Base-by-base conservation (phyloP, 2,797 vertebrate genomes). In the Manis crassicaudata region DNA sequence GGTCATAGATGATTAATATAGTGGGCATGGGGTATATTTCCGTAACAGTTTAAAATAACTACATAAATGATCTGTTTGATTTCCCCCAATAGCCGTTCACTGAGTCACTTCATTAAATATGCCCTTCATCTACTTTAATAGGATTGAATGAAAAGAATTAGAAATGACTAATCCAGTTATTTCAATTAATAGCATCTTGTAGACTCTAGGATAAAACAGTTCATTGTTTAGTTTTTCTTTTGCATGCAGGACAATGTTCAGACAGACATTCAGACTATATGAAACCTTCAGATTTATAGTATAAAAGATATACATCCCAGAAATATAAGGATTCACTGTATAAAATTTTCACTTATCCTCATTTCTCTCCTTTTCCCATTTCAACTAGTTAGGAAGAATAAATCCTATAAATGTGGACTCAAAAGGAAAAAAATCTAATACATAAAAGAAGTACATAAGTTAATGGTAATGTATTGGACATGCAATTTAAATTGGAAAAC, bases 401-500 rank as follows among this genome's bases (percentile, higher is more conserved):
- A 97, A 94, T 97, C 56, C 76, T 85, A 89, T 97, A 97, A 98
- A 93, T 56, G 72, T 21, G 32, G 82, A 89, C 1, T 5, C 95
- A 46, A 92, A 96, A 92, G 73, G 96, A 70, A 95, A 97, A 97
- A 98, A 96, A 97, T 86, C 94, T 84, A 97, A 97, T 97, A 98
- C 96, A 94, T 96, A 93, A 96, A 98, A 98, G 96, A 94, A 96
- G 97, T 96, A 93, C 94, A 96, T 97, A 97, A 96, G 83, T 97
- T 98, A 97, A 97, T 97, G 94, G 93, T 98, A 98, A 97, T 98
- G 97, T 98, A 98, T 97, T 98, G 97, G 98, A 98, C 97, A 97
- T 97, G 96, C 97, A 98, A 98, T 98, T 98, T 98, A 98, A 98
- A 98, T 97, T 98, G 97, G 97, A 98, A 98, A 98, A 96, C 77